Conservation (phyloP, 2,113 vertebrate species). For the Athene cunicularia region DNA sequence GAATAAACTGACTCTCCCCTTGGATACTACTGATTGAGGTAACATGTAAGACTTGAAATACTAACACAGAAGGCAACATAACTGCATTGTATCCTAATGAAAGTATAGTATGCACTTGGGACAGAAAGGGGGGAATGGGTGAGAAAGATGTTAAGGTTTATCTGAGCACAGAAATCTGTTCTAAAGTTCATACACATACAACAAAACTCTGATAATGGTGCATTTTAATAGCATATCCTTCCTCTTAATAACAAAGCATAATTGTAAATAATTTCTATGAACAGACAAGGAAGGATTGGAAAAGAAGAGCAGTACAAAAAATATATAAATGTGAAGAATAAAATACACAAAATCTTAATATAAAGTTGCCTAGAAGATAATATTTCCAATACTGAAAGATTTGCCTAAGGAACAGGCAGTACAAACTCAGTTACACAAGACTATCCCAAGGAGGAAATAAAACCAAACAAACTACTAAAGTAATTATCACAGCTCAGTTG, state of each 20-base stretch:
- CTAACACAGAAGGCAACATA: neutral
- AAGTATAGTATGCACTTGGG: neutral
- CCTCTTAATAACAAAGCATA: neutral
- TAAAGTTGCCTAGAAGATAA: neutral
- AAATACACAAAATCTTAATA: neutral
- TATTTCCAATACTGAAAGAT: neutral
- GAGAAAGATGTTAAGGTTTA: neutral
- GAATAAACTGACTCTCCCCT: neutral
- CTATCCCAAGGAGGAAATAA: constrained; percentile 13
- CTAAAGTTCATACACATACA: neutral
- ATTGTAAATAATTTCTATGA: neutral
- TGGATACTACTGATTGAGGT: neutral
- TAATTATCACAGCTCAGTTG: neutral
- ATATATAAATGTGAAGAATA: neutral
- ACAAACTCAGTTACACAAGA: constrained; percentile 7
- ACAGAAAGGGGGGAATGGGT: neutral
- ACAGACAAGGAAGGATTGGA: neutral
- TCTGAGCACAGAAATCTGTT: neutral
- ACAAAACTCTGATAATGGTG: neutral
- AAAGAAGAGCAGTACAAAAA: neutral
- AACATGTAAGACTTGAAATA: neutral
- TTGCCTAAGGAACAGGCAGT: constrained; percentile 21
- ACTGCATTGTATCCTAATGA: neutral
- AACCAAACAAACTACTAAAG: neutral
- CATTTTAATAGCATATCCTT: neutral